phyloP scores from a whole-genome alignment of 23 tunicate species.

The Aplidium turbinatum region DNA sequence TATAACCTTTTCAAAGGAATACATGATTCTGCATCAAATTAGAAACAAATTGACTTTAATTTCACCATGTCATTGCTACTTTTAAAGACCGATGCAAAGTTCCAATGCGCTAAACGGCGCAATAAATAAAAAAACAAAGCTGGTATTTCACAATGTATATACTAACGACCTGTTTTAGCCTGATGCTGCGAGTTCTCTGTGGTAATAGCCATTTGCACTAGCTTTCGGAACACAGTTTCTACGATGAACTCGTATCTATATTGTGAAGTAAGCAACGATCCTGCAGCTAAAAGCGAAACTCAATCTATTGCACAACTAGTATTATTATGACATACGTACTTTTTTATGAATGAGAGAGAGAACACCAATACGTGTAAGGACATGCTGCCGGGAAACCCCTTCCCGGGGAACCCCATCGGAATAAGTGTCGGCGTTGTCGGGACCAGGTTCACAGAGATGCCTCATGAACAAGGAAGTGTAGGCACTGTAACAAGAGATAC shows the following conservation, averaged over 20 bases:
- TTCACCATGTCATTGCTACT: neutral
- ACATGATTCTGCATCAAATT: too few relatives aligned
- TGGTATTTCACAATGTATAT: too few relatives aligned
- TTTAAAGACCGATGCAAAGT: slow-evolving; percentile 1
- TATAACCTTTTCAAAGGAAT: neutral
- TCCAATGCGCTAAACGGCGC: neutral
- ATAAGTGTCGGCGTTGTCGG: slow-evolving; percentile 85
- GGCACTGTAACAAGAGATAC: slow-evolving; percentile 50
- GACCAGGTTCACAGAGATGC: slow-evolving; percentile 94
- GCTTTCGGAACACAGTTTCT: too few relatives aligned
- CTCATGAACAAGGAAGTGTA: slow-evolving; percentile 91
- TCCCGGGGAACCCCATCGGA: slow-evolving; percentile 97
- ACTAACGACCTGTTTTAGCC: too few relatives aligned
- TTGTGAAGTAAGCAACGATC: too few relatives aligned
- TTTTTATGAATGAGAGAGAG: slow-evolving; percentile 89
- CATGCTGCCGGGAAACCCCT: slow-evolving; percentile 85
- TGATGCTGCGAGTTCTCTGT: too few relatives aligned
- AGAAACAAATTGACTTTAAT: neutral
- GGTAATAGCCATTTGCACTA: too few relatives aligned
- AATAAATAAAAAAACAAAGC: neutral
- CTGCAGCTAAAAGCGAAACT: too few relatives aligned
- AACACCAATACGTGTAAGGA: slow-evolving; percentile 89
- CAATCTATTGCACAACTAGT: too few relatives aligned
- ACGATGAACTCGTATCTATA: too few relatives aligned
- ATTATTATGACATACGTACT: too few relatives aligned